Evolutionary conservation across 2,888 invertebrate genomes (phyloP), one percentile per base, ranked within the genome.

Genomic region (Drosophila silvestris): DNA sequence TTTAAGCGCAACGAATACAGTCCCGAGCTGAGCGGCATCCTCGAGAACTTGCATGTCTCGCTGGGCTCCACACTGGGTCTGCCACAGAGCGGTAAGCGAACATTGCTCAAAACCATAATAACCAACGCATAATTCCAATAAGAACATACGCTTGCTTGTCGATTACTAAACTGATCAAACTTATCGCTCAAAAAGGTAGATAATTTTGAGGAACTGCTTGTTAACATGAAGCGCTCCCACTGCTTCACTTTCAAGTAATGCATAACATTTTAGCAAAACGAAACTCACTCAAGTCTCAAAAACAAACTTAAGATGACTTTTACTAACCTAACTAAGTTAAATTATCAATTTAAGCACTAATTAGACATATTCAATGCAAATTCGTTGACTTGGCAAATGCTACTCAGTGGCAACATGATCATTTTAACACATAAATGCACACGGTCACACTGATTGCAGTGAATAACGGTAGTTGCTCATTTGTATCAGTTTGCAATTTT

Each of bases 21-120:
- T 70, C 89, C 93, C 1, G 94, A 94, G 76, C 77, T 94, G 70
- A 92, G 92, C 77, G 92, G 92, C 57, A 81, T 93, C 33, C 91
- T 94, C 52, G 93, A 94, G 81, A 94, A 92, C 84, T 87, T 94
- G 71, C 93, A 94, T 81, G 89, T 92, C 41, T 92, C 93, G 44
- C 80, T 94, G 64, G 93, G 93, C 47, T 91, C 93, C 56, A 92
- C 92, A 19, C 81, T 94, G 81, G 93, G 93, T 22, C 72, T 93
- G 76, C 93, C 93, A 41, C 92, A 93, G 77, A 92, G 93, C 78
- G 93, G 93, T 93, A 79, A 82, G 89, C 81, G 0, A 26, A 61
- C 30, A 71, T 52, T 60, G 1, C 26, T 26, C 1, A 26, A 2
- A 47, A 16, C 7, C 9, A 47, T 16, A 4, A 47, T 5, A 7